Evolutionary conservation across 2,888 invertebrate genomes (phyloP).

Genomic region (Pachycephus smyrnensis): DNA sequence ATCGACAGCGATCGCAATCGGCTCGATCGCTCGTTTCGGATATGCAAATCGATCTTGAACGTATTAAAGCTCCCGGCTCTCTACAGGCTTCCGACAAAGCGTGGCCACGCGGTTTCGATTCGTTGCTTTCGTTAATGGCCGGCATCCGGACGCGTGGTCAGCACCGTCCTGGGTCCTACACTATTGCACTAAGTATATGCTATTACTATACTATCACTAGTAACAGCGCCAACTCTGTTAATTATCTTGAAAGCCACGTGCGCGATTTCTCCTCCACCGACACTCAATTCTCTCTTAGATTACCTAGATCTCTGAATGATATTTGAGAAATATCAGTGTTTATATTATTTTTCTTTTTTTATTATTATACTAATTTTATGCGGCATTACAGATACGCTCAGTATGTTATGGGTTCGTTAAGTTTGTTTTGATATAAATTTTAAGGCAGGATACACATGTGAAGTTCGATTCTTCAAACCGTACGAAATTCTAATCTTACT

Average conservation of each 20-base stretch:
- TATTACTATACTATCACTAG: neutral
- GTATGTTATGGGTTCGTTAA: neutral
- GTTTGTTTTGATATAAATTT: neutral
- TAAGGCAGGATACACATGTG: neutral
- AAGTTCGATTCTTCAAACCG: neutral
- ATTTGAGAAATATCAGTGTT: conserved; percentile 16
- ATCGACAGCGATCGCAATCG: conserved; percentile 1
- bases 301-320: neutral
- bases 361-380: conserved; percentile 1
- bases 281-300: conserved; percentile 11
- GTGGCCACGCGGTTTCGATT: neutral
- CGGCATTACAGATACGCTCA: neutral
- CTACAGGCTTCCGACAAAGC: conserved; percentile 1
- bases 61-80: conserved; percentile 1
- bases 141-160: conserved; percentile 34
- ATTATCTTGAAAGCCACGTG: conserved; percentile 56
- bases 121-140: conserved; percentile 6
- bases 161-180: conserved; percentile 23
- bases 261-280: conserved; percentile 49
- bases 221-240: conserved; percentile 35
- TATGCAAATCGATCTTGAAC: conserved; percentile 1
- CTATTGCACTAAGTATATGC: neutral
- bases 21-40: conserved; percentile 5
- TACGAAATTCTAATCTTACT: neutral
- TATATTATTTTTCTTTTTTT: conserved; percentile 1